phyloP scores from a whole-genome alignment of 64 coral and sea anemone genomes.

The Pocillopora verrucosa region DNA sequence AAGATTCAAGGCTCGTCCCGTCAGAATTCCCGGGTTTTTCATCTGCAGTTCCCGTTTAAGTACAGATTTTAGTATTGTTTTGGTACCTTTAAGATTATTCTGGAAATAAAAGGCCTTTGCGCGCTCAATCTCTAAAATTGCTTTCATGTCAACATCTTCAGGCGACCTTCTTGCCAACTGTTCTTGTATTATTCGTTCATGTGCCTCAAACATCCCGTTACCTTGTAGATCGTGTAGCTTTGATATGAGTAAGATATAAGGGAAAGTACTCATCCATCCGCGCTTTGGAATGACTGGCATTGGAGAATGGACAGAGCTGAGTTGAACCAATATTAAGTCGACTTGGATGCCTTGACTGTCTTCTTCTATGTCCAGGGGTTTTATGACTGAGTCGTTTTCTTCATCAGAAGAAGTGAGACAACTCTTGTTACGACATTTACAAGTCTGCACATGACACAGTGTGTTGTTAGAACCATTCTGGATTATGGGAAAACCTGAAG shows the following conservation, averaged over 20 bases:
- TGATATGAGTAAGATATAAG: not conserved
- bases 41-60: not conserved
- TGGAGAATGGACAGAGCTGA: not conserved
- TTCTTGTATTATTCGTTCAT: not conserved
- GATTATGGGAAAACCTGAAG: no score
- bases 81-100: not conserved
- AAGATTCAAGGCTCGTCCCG: not conserved
- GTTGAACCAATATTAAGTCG: no score
- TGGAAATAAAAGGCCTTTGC: not conserved
- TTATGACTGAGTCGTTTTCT: no score
- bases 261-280: not conserved
- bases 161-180: not conserved
- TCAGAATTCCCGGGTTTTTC: not conserved
- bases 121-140: not conserved
- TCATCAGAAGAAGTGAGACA: no score
- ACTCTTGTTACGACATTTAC: no score
- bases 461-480: no score
- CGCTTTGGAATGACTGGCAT: not conserved
- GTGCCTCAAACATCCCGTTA: not conserved
- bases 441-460: no score
- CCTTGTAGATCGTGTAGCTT: not conserved
- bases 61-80: not conserved
- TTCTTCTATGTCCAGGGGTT: no score
- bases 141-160: not conserved
- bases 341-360: no score